Base-by-base conservation (phyloP, 2,888 invertebrate genomes). In the Cephonodes hylas region DNA sequence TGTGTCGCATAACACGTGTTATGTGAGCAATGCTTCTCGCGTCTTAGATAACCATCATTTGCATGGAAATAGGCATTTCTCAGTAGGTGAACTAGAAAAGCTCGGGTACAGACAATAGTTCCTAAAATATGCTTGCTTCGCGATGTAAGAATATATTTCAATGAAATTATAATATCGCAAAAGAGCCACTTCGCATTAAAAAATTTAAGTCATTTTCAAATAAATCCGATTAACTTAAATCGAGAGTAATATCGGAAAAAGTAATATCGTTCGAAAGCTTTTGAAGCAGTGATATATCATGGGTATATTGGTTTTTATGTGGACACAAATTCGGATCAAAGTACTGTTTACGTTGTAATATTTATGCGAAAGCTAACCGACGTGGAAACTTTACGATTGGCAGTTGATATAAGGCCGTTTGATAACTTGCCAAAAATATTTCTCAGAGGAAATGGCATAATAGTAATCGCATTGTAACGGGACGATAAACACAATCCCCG, bases 381-480 rank as follows among this genome's bases (percentile, higher is more conserved):
- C 23, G 53, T 38, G 38, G 53, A 53, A 60, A 60, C 60, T 60
- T 53, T 42, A 60, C 46, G 48, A 60, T 59, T 27, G 42, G 27
- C 59, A 42, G 44, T 59, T 59, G 59, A 59, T 59, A 59, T 59
- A 59, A 59, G 31, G 18, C 53, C 20, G 53, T 53, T 53, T 31
- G 53, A 53, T 73, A 77, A 73, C 61, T 68, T 71, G 71, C 69
- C 56, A 57, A 66, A 72, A 72, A 72, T 68, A 72, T 69, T 76
- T 73, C 74, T 72, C 75, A 68, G 62, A 64, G 67, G 71, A 75
- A 31, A 53, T 53, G 53, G 53, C 53, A 53, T 53, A 76, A 73
- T 68, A 64, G 66, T 81, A 81, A 85, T 84, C 79, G 76, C 71
- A 74, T 80, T 79, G 75, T 79, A 77, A 79, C 79, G 78, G 79